Percentiles rank a stretch among this genome's conserved stretches.
Evolutionary conservation across 1,140 invertebrate species (phyloP).

Genomic region (Drosophila ananassae): DNA sequence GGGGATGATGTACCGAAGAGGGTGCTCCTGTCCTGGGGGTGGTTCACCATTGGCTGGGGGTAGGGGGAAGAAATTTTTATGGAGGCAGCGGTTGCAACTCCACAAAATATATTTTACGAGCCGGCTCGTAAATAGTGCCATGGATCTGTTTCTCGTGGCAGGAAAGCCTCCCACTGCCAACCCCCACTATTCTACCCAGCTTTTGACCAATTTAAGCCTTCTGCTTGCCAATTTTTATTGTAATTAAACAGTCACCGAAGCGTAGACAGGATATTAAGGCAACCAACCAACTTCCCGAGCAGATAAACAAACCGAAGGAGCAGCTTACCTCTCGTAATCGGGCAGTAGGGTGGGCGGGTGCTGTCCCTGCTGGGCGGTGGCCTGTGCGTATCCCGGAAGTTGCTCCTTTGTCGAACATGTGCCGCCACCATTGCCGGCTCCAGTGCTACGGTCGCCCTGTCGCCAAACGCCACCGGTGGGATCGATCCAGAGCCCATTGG

Average conservation of each 20-base stretch:
- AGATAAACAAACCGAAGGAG: conserved; percentile 57
- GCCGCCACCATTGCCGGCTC: conserved; percentile 9
- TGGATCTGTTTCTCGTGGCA: conserved; percentile 27
- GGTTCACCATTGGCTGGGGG: not conserved
- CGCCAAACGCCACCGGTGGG: conserved; percentile 82
- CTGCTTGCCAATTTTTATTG: conserved; percentile 63
- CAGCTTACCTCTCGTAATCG: conserved; percentile 83
- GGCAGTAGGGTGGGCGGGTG: conserved; percentile 69
- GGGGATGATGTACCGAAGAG: not conserved
- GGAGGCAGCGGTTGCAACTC: conserved; percentile 42
- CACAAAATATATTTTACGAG: conserved; percentile 47
- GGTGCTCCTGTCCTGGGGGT: conserved; percentile 9
- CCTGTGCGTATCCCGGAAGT: conserved; percentile 83
- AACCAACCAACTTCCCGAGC: conserved; percentile 55
- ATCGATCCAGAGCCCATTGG: conserved; percentile 83
- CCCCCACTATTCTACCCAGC: not conserved
- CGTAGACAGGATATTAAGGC: conserved; percentile 77
- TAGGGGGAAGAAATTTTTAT: conserved; percentile 14
- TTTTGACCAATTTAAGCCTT: conserved; percentile 41
- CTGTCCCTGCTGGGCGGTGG: conserved; percentile 68
- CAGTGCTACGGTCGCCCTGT: conserved; percentile 39
- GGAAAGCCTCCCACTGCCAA: not conserved
- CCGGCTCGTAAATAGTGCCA: conserved; percentile 45
- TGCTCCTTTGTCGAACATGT: conserved; percentile 78
- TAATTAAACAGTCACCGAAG: conserved; percentile 76